Evolutionary conservation across 2,888 invertebrate genomes (phyloP).

Genomic region (Panzeria rudis): DNA sequence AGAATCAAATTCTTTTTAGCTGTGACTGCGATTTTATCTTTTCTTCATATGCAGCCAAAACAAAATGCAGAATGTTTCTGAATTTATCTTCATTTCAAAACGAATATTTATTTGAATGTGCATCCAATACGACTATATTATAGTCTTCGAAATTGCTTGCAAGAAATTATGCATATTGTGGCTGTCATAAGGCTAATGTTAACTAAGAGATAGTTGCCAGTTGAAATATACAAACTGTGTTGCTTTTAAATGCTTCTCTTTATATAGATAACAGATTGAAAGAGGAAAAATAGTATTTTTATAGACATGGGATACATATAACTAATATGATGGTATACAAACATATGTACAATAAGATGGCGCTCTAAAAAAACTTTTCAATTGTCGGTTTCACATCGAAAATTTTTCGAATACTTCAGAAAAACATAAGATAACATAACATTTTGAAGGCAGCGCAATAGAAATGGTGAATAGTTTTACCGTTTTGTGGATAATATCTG

Average conservation of each 20-base stretch:
- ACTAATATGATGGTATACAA: no score
- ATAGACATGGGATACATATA: no score
- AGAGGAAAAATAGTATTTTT: background rate
- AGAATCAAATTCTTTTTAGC: background rate
- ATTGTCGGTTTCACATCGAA: no score
- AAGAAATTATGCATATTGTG: slow-evolving; percentile 21
- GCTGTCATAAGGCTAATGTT: slow-evolving; percentile 76
- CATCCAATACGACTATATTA: slow-evolving; percentile 6
- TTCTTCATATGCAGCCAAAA: slow-evolving; percentile 25
- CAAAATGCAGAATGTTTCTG: slow-evolving; percentile 30
- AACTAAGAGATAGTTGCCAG: slow-evolving; percentile 44
- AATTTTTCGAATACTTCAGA: no score
- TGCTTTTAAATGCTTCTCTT: slow-evolving; percentile 22
- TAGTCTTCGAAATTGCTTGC: background rate
- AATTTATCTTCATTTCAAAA: slow-evolving; percentile 45
- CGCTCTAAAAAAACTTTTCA: no score
- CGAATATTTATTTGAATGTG: slow-evolving; percentile 7
- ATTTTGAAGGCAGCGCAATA: no score
- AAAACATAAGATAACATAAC: no score
- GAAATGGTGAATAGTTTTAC: no score
- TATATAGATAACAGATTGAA: background rate
- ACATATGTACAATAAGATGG: no score
- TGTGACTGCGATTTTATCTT: slow-evolving; percentile 32
- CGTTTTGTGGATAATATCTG: no score
- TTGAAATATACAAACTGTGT: slow-evolving; percentile 21